A percentile compares a stretch with the other conserved stretches of the same genome.
phyloP scores from a whole-genome alignment of 2,797 vertebrate genomes.

The Myotis daubentonii region DNA sequence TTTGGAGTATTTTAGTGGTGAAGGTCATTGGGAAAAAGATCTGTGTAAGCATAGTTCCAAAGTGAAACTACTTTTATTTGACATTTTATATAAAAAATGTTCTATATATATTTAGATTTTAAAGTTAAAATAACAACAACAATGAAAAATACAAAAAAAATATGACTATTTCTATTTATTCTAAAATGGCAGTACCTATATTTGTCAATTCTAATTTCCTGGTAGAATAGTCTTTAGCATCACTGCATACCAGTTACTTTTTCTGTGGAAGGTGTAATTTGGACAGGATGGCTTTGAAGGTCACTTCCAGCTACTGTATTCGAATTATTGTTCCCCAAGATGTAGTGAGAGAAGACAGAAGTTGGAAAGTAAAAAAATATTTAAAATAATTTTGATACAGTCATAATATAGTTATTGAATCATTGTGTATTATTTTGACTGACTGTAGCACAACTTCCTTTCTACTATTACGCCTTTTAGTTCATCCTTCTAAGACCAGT shows the following conservation, averaged over 20 bases:
- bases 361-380: neutral
- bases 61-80: neutral
- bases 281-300: neutral
- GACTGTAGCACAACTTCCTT: no score
- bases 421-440: neutral
- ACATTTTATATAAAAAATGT: neutral
- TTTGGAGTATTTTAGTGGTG: constrained; percentile 48
- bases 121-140: neutral
- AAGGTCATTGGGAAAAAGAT: constrained; percentile 61
- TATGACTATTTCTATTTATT: neutral
- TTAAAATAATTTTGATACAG: neutral
- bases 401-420: neutral
- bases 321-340: neutral
- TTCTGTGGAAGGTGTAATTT: neutral
- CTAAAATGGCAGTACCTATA: neutral
- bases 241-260: neutral
- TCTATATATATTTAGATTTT: neutral
- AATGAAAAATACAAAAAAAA: neutral
- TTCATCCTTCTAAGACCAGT: no score
- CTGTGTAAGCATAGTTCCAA: neutral
- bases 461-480: no score
- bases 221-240: neutral
- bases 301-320: neutral
- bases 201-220: neutral
- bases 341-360: neutral